Conservation (phyloP, 2,888 invertebrate species). For the Minunthozetes semirufus region DNA sequence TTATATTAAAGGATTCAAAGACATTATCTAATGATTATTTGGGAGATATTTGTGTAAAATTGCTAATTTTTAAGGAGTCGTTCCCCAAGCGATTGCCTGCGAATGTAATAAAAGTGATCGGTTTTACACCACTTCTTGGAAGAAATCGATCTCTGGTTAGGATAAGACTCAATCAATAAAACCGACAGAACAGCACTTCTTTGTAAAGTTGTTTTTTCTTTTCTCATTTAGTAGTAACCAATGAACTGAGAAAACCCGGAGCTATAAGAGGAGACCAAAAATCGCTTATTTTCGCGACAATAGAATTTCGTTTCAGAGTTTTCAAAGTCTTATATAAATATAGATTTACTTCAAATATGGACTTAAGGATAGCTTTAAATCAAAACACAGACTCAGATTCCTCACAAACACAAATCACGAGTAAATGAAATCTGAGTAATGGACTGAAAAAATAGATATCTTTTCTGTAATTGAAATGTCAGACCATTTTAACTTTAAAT, state of each 20-base stretch:
- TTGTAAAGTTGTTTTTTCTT: neutral
- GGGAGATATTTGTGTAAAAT: no score
- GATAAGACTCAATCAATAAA: slow-evolving; percentile 2
- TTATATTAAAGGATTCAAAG: no score
- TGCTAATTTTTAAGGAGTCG: neutral
- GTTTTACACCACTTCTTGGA: neutral
- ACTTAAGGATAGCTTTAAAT: neutral
- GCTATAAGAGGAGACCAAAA: slow-evolving; percentile 18
- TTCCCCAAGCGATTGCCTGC: neutral
- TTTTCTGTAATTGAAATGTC: neutral
- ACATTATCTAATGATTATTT: no score
- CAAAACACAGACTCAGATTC: neutral
- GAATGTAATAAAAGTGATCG: slow-evolving; percentile 23
- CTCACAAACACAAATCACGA: neutral
- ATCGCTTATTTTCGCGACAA: slow-evolving; percentile 22
- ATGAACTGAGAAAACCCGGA: slow-evolving; percentile 21
- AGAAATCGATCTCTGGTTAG: slow-evolving; percentile 13
- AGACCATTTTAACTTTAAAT: neutral
- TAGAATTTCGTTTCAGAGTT: neutral
- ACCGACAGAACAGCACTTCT: neutral
- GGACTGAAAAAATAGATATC: neutral
- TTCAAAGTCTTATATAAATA: slow-evolving; percentile 12
- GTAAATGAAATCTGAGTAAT: neutral
- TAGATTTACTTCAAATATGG: slow-evolving; percentile 4
- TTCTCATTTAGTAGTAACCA: slow-evolving; percentile 24